Conservation (phyloP, 2,113 vertebrate genomes). For the Atlantisia rogersi region DNA sequence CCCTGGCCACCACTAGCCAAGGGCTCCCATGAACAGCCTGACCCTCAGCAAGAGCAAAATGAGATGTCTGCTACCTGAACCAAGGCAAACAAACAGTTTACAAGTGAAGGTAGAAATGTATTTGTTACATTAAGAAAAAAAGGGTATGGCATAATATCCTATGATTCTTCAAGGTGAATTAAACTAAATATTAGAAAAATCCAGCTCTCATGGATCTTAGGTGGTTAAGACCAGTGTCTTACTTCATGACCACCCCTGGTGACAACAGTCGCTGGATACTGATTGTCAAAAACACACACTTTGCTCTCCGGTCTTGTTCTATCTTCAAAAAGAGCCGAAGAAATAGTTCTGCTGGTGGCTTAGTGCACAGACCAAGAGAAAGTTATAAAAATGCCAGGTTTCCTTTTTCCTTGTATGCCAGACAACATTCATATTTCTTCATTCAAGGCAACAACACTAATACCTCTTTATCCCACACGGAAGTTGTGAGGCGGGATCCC, state of each 20-base stretch:
- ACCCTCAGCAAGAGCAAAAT: not conserved
- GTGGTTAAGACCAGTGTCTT: not conserved
- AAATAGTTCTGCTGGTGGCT: not conserved
- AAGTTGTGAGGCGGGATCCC: not conserved
- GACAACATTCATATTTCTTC: not conserved
- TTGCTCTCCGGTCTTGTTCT: not conserved
- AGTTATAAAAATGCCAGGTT: not conserved
- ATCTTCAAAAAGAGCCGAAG: not conserved
- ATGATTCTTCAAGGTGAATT: not conserved
- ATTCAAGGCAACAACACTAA: not conserved
- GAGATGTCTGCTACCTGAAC: not conserved
- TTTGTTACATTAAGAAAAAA: not conserved
- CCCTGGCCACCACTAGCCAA: not conserved
- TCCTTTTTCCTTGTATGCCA: not conserved
- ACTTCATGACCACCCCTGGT: not conserved
- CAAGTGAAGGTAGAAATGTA: not conserved
- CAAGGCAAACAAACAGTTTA: not conserved
- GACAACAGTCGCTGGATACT: not conserved
- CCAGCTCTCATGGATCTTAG: not conserved
- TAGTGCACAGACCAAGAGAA: not conserved
- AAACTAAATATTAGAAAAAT: not conserved
- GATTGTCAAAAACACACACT: no score
- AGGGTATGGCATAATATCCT: not conserved
- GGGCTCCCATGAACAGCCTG: not conserved
- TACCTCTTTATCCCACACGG: not conserved